A percentile compares a stretch with the other conserved stretches of the same genome.
Evolutionary conservation across 2,113 vertebrate species (phyloP).

Genomic region (Chionis minor): DNA sequence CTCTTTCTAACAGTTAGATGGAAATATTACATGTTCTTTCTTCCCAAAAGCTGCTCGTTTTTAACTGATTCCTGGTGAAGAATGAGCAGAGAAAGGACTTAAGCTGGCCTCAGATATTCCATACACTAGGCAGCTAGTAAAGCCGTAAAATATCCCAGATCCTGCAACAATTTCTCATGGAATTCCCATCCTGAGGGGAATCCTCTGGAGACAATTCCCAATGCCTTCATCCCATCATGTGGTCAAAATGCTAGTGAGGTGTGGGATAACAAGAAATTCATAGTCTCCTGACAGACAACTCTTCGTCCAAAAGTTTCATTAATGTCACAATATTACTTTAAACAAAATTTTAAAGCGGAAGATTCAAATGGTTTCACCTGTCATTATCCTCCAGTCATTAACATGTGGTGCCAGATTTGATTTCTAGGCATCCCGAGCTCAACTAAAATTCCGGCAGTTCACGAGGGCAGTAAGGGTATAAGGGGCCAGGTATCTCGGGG

Average conservation of each 20-base stretch:
- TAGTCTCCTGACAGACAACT: neutral
- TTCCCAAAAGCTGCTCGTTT: neutral
- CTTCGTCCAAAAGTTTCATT: neutral
- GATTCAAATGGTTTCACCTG: neutral
- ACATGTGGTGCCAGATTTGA: neutral
- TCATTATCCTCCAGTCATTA: neutral
- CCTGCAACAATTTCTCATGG: neutral
- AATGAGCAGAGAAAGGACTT: neutral
- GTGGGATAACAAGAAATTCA: neutral
- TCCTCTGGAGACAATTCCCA: neutral
- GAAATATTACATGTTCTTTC: neutral
- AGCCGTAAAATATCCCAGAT: neutral
- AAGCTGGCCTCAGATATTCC: neutral
- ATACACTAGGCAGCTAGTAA: neutral
- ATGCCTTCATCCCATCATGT: neutral
- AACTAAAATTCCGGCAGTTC: neutral
- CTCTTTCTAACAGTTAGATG: neutral
- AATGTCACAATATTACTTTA: neutral
- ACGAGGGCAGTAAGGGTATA: neutral
- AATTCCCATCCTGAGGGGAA: neutral
- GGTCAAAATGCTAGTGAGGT: neutral
- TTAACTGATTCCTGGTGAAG: neutral
- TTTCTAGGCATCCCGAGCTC: neutral
- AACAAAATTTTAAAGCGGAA: neutral
- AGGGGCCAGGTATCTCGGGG: neutral